These are phyloP conservation scores for Bostrychus sinensis DNA, from an alignment of 2,113 vertebrate species.

Conservation along the genomic window DNA sequence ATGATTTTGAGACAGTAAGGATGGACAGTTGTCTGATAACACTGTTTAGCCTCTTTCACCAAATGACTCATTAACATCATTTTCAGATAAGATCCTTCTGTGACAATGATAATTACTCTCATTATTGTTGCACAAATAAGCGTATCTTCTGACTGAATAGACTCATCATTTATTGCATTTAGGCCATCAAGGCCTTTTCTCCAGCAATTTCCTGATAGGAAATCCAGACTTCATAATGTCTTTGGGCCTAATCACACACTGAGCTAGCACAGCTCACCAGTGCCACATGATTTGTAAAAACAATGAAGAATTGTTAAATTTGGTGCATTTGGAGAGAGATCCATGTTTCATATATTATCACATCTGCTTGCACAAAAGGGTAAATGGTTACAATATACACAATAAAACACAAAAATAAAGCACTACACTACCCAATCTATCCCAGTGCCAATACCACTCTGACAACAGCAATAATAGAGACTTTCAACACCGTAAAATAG, in stretches of 20 bases:
- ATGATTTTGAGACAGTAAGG: slow-evolving; percentile 24
- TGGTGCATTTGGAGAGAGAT: not conserved
- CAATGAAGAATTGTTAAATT: not conserved
- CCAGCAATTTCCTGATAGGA: slow-evolving; percentile 28
- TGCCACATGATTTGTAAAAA: not conserved
- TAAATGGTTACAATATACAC: not conserved
- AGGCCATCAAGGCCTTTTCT: slow-evolving; percentile 40
- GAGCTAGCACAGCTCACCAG: not conserved
- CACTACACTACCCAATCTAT: not conserved
- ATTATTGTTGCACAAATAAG: slow-evolving; percentile 55
- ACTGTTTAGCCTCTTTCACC: slow-evolving; percentile 43
- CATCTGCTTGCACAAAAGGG: not conserved
- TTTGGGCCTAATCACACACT: slow-evolving; percentile 7
- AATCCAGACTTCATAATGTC: slow-evolving; percentile 35
- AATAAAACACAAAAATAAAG: not conserved
- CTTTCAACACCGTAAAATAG: too few relatives aligned
- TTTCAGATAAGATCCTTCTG: slow-evolving; percentile 57
- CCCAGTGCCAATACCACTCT: too few relatives aligned
- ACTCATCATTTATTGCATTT: slow-evolving; percentile 57
- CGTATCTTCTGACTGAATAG: slow-evolving; percentile 43
- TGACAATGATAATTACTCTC: slow-evolving; percentile 55
- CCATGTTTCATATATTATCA: not conserved
- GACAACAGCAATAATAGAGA: too few relatives aligned
- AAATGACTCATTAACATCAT: slow-evolving; percentile 59
- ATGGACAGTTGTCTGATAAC: slow-evolving; percentile 33